Evolutionary conservation across 2,797 vertebrate species (phyloP), one percentile per base, ranked within the genome.

Genomic region (Mus minutoides): DNA sequence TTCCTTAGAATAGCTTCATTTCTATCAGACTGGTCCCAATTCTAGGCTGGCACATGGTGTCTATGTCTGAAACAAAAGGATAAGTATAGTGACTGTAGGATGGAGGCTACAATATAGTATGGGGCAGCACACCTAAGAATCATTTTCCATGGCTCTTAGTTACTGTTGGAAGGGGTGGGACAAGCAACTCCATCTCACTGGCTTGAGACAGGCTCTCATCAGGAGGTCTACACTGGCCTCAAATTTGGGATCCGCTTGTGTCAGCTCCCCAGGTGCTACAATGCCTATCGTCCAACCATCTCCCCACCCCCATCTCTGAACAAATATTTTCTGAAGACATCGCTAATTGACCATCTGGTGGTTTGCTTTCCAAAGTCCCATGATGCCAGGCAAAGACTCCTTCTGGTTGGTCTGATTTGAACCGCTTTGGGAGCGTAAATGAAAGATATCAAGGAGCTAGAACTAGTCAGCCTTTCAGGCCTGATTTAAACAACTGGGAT

Each of bases 281-380:
- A 49, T 13, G 83, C 31, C 62, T 67, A 67, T 62, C 13, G 21
- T 31, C 58, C 49, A 31, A 67, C 62, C 46, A 64, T 21, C 43
- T 49, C 43, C 19, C 19, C 31, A n/a, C 11, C 83, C 43, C 31
- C 83, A 67, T 46, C 62, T 49, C 83, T 85, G 83, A 85, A n/a
- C 83, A 85, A 85, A 85, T 49, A 69, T 85, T 85, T 67, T 85
- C 43, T 52, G 21, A 85, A 52, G 43, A 67, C 43, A 69, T 69
- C 24, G 83, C 34, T 85, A n/a, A 69, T 67, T 69, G 83, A 85
- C 83, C 83, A 85, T 83, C 80, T 83, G 80, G 56, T 62, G 37
- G 26, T 62, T 62, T 49, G 83, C 62, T 69, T 40, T 49, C 62
- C 62, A 67, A 24, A 13, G 29, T 64, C 82, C 80, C 40, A 49